A percentile compares a stretch with the other conserved stretches of the same genome.
Evolutionary conservation across 2,888 invertebrate genomes (phyloP).

Genomic region (Tipula unca): DNA sequence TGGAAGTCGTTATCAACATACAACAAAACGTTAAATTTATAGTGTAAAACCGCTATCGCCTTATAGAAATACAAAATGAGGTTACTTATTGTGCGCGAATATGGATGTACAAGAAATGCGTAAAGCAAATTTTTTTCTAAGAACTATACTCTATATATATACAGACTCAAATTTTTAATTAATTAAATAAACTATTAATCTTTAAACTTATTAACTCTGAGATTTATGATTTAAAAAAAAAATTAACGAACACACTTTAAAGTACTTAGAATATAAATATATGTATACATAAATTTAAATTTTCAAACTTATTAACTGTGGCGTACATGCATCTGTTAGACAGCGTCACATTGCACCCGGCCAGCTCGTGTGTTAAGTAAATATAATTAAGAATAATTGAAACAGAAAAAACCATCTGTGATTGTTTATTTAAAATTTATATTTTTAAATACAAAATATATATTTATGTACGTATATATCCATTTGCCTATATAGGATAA

Average conservation of each 20-base stretch:
- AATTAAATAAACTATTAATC: not conserved
- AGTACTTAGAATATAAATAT: not conserved
- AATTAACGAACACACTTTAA: not conserved
- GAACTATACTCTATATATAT: not conserved
- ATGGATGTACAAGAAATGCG: slow-evolving; percentile 8
- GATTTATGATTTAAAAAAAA: not conserved
- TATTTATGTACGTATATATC: not conserved
- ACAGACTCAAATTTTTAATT: not conserved
- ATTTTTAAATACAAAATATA: not conserved
- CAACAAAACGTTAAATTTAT: not conserved
- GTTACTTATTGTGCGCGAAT: not conserved
- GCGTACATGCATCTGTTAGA: not conserved
- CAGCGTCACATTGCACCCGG: not conserved
- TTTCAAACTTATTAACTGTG: not conserved
- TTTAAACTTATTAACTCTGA: not conserved
- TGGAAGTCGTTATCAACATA: not conserved
- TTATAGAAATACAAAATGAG: not conserved
- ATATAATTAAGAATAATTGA: not conserved
- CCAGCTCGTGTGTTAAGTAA: not conserved
- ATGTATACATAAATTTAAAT: not conserved
- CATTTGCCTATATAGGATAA: not conserved
- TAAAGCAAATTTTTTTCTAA: not conserved
- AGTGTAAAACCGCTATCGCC: not conserved
- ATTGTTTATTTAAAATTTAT: not conserved
- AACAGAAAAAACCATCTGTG: not conserved